Evolutionary conservation across 1,140 invertebrate species (phyloP), one percentile per base, ranked within the genome.

Genomic region (Drosophila tropicalis): DNA sequence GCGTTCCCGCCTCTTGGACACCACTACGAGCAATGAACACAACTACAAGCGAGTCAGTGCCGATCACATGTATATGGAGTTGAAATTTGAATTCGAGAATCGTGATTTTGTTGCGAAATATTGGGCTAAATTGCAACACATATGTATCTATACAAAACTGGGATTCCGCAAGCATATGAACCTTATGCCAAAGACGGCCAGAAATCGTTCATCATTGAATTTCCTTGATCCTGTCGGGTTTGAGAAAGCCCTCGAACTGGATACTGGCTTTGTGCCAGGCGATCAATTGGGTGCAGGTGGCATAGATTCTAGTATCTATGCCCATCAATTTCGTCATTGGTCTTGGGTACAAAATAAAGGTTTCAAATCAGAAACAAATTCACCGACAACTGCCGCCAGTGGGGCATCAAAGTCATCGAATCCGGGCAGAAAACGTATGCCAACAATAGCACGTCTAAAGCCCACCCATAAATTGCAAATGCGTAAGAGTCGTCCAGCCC

Each of bases 211-310:
- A 0, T 17, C 62, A 0, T 17, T 91, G 0, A 41, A 29, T 15
- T 91, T 91, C 58, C 58, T 80, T 25, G 60, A 66, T 3, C 47
- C 60, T 1, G 75, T 92, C 2, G 44, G 51, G 1, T 87, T 81
- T 32, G 75, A 90, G 64, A 19, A 92, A 51, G 91, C 91, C 0
- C 9, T 62, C 13, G 12, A 64, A 7, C 36, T 76, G 34, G 92
- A 92, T 60, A 70, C 54, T 17, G 95, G 95, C 3, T 76, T 92
- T 15, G 92, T 96, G 29, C 96, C 96, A 1, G 96, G 96, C 1
- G 96, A 97, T 92, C 92, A 92, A 6, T 92, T 93, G 65, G 96
- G 96, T 1, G 96, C 96, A 5, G 96, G 94, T 51, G 96, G 96
- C 5, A 92, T 96, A 0, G 95, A 96, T 90, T 96, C 96, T 0